Percentiles rank a stretch among this genome's conserved stretches.
Evolutionary conservation across 1,140 invertebrate genomes (phyloP).

Genomic region (Drosophila chauvacae): DNA sequence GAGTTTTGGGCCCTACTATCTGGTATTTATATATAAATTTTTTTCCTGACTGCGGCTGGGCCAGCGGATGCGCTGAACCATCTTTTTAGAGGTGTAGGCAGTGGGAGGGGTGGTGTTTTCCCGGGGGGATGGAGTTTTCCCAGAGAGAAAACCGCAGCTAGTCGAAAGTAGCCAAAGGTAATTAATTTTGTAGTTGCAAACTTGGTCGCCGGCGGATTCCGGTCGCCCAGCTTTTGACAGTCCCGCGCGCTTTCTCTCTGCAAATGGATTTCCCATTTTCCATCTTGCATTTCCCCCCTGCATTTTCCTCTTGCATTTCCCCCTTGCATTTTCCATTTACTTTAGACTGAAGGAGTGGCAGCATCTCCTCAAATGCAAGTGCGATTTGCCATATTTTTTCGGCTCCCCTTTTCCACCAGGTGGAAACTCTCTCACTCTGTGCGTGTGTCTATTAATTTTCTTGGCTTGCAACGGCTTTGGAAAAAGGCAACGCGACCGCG

Average conservation of each 20-base stretch:
- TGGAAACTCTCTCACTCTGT: conserved; percentile 17
- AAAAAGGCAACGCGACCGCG: conserved; percentile 38
- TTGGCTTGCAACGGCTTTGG: conserved; percentile 27
- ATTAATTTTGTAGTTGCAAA: conserved; percentile 80
- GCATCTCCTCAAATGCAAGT: conserved; percentile 47
- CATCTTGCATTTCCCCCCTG: not conserved
- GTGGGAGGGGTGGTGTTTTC: conserved; percentile 15
- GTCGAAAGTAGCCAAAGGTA: conserved; percentile 83
- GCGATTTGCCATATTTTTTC: conserved; percentile 17
- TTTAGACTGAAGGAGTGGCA: conserved; percentile 59
- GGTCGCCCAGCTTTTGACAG: conserved; percentile 68
- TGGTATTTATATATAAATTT: conserved; percentile 14
- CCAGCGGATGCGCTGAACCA: conserved; percentile 66
- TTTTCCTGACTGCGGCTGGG: conserved; percentile 52
- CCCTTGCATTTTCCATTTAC: conserved; percentile 68
- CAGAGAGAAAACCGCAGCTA: conserved; percentile 59
- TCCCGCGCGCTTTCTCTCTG: conserved; percentile 30
- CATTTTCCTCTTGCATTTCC: conserved; percentile 34
- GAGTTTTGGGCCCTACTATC: conserved; percentile 37
- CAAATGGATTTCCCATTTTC: conserved; percentile 74
- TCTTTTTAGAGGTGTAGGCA: conserved; percentile 47
- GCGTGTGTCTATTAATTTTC: conserved; percentile 71
- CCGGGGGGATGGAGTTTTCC: not conserved
- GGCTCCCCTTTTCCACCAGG: conserved; percentile 16
- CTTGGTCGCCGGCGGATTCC: conserved; percentile 37